These are phyloP conservation scores for Meloe dianella DNA, from an alignment of 2,888 invertebrate genomes.

Conservation along the genomic window DNA sequence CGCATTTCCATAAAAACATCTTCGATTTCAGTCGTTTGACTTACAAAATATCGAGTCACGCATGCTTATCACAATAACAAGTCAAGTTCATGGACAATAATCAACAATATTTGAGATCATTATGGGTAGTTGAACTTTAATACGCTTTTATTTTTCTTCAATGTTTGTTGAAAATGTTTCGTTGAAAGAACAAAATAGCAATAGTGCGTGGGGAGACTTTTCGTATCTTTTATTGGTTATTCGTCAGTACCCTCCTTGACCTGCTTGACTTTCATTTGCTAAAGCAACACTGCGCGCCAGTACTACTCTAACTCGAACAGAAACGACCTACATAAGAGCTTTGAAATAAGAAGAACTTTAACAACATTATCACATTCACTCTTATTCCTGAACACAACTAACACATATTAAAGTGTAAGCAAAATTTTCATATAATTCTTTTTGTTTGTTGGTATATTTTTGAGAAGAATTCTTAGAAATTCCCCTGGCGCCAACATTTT, in stretches of 20 bases:
- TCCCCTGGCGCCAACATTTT: constrained; percentile 32
- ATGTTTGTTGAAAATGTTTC: not conserved
- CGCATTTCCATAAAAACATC: not conserved
- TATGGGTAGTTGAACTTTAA: not conserved
- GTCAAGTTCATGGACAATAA: constrained; percentile 2
- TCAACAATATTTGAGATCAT: not conserved
- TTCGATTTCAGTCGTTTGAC: not conserved
- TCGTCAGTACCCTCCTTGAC: constrained; percentile 53
- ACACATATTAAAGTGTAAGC: constrained; percentile 55
- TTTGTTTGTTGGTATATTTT: constrained; percentile 23
- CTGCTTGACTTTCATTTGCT: constrained; percentile 53
- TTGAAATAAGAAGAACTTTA: constrained; percentile 61
- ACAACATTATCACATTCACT: constrained; percentile 59
- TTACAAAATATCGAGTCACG: not conserved
- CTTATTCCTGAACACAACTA: constrained; percentile 41
- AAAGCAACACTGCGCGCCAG: constrained; percentile 40
- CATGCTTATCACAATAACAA: not conserved
- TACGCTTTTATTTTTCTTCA: not conserved
- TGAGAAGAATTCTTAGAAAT: not conserved
- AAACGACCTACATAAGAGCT: constrained; percentile 58
- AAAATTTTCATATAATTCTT: constrained; percentile 39
- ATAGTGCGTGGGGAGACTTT: not conserved
- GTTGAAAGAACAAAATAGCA: not conserved
- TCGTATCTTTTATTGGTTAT: constrained; percentile 16
- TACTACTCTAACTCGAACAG: constrained; percentile 44